Base-by-base conservation (phyloP, 2,888 invertebrate genomes). In the Melipona beecheii region DNA sequence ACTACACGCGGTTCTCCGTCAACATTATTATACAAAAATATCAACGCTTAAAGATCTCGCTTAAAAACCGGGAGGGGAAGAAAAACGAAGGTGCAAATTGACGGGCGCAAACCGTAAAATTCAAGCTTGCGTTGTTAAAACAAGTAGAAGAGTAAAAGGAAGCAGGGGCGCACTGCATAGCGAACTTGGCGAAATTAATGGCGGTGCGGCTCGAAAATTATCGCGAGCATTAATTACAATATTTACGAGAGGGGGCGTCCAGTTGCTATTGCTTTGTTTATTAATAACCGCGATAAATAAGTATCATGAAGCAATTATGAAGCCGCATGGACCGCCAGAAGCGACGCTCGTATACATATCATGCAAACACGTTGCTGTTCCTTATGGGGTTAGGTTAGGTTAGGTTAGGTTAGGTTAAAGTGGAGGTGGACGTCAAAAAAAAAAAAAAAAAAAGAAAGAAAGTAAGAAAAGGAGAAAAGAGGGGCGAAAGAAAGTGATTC, bases 221-320 rank as follows among this genome's bases (percentile, higher is more conserved):
- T 84, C 70, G 64, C 54, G 54, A 31, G 65, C 79, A 84, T 85
- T 80, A 85, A 84, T 83, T 75, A 75, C 69, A 60, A 83, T 84
- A 80, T 85, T 85, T 85, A 75, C 65, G 76, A 31, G 70, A 49
- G 49, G 70, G 24, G 31, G 36, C 43, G 64, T 65, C 24, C 75
- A 54, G 9, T 49, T 9, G 58, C 52, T 69, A 54, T 52, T 62
- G 56, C 36, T 75, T 79, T 77, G 80, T 80, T 85, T 84, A 85
- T 85, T 84, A 84, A 84, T 78, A 84, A 84, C 84, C 74, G 49
- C 76, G 77, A 80, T 85, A 80, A 85, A 76, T 80, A 78, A 80
- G 75, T 75, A 78, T 81, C 74, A 27, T 62, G 27, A 81, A 73
- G 54, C 64, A 75, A 86, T 87, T 86, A 84, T 81, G 36, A 81